These are phyloP conservation scores for Trogon surrucura DNA, from an alignment of 2,113 vertebrate genomes.

Conservation along the genomic window DNA sequence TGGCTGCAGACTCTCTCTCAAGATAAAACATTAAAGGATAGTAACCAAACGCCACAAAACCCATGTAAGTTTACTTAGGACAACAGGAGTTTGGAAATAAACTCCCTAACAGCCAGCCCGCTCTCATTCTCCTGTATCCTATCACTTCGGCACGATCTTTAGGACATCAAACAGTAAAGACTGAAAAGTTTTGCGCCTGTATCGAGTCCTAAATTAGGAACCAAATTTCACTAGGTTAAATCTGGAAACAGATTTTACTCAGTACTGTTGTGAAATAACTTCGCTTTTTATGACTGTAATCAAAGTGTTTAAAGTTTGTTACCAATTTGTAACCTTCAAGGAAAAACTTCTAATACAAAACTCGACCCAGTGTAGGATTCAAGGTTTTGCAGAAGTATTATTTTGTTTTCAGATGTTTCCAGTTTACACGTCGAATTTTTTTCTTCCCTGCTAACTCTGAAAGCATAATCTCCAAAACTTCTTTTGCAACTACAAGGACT, in stretches of 20 bases:
- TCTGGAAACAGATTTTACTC: background rate
- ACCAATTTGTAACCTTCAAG: background rate
- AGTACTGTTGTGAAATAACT: background rate
- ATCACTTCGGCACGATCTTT: background rate
- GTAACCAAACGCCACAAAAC: background rate
- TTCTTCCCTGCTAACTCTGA: background rate
- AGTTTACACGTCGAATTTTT: background rate
- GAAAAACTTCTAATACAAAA: background rate
- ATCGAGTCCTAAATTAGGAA: background rate
- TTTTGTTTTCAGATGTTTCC: background rate
- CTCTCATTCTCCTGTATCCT: background rate
- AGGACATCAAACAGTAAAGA: background rate
- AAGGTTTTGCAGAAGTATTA: background rate
- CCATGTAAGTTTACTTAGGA: background rate
- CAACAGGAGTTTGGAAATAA: background rate
- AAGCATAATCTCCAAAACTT: background rate
- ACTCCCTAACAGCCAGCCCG: background rate
- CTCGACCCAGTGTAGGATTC: background rate
- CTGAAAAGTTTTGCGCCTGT: background rate
- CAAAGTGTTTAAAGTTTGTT: accelerated
- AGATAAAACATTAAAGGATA: background rate
- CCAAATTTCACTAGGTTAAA: background rate
- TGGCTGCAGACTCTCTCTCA: background rate
- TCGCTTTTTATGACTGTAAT: background rate
- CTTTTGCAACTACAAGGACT: background rate